phyloP scores from a whole-genome alignment of 2,113 vertebrate genomes.

The Lagopus leucura region DNA sequence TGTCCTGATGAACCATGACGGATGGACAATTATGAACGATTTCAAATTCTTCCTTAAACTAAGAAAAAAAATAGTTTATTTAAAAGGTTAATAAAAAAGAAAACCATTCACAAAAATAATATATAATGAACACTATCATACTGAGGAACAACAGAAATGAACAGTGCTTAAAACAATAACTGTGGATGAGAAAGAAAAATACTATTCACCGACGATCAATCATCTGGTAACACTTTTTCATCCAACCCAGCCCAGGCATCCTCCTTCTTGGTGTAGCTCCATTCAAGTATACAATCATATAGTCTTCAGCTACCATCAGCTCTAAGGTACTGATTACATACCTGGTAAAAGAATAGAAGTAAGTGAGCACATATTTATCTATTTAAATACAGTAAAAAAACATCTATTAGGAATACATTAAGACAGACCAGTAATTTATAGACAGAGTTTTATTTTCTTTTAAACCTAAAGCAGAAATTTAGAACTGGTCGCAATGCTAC shows the following conservation, averaged over 20 bases:
- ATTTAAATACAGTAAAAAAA: not conserved
- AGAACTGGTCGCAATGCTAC: not conserved
- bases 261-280: constrained; percentile 94
- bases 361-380: constrained; percentile 4
- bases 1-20: constrained; percentile 98
- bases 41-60: constrained; percentile 98
- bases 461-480: not conserved
- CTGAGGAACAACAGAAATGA: not conserved
- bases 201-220: constrained; percentile 89
- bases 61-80: not conserved
- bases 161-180: not conserved
- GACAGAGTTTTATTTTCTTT: not conserved
- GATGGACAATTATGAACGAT: constrained; percentile 97
- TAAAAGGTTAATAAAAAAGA: not conserved
- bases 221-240: constrained; percentile 99
- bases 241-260: constrained; percentile 96
- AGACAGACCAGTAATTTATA: not conserved
- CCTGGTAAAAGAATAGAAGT: constrained; percentile 71
- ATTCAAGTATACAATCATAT: constrained; percentile 98
- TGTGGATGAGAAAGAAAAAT: not conserved
- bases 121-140: not conserved
- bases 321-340: constrained; percentile 98
- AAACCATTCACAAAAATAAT: not conserved
- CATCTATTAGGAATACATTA: not conserved
- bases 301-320: constrained; percentile 96